phyloP scores from a whole-genome alignment of 1,140 invertebrate genomes.

The Drosophila santomea region DNA sequence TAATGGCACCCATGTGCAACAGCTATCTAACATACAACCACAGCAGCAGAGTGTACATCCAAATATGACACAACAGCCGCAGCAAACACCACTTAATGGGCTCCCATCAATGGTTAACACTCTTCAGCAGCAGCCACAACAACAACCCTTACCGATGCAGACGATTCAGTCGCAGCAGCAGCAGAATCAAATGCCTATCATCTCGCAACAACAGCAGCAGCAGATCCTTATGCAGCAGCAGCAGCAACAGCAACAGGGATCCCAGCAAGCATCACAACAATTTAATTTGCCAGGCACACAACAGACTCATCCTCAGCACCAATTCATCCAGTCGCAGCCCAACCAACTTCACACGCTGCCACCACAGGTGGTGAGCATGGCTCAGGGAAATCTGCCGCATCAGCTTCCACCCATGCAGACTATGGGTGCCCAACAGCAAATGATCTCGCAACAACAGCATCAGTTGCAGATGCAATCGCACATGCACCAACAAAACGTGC shows the following conservation, averaged over 20 bases:
- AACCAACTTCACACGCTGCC: slow-evolving; percentile 55
- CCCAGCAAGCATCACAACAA: slow-evolving; percentile 58
- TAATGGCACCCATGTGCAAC: slow-evolving; percentile 38
- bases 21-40: slow-evolving; percentile 29
- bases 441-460: slow-evolving; percentile 61
- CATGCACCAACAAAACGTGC: slow-evolving; percentile 49
- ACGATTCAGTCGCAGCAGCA: slow-evolving; percentile 43
- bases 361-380: slow-evolving; percentile 40
- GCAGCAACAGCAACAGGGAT: slow-evolving; percentile 63
- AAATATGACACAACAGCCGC: slow-evolving; percentile 47
- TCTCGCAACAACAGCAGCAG: slow-evolving; percentile 46
- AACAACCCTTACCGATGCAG: slow-evolving; percentile 44
- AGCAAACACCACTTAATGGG: slow-evolving; percentile 38
- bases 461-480: slow-evolving; percentile 60
- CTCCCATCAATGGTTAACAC: slow-evolving; percentile 48
- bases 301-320: slow-evolving; percentile 45
- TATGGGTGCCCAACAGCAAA: slow-evolving; percentile 61
- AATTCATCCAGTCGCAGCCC: slow-evolving; percentile 59
- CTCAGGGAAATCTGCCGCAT: slow-evolving; percentile 44
- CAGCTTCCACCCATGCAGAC: slow-evolving; percentile 53
- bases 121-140: slow-evolving; percentile 50
- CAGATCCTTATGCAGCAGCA: slow-evolving; percentile 51
- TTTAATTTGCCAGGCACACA: slow-evolving; percentile 56
- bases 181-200: slow-evolving; percentile 34
- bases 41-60: slow-evolving; percentile 55